These are phyloP conservation scores for Rhinatrema bivittatum DNA, from an alignment of 2,797 vertebrate genomes.

Conservation along the genomic window DNA sequence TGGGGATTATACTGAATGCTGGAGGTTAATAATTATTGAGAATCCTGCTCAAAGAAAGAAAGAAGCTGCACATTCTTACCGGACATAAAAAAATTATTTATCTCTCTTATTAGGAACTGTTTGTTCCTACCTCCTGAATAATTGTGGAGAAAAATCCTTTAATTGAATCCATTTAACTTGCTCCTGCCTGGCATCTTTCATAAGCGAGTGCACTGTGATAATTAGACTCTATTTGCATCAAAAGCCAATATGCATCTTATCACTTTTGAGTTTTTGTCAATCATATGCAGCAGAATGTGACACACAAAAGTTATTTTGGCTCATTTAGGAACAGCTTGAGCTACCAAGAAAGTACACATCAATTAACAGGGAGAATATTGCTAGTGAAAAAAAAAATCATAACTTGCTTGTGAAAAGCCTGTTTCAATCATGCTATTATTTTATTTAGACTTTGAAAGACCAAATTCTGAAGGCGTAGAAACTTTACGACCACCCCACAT, in stretches of 20 bases:
- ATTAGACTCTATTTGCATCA: slow-evolving; percentile 30
- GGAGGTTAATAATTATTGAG: background rate
- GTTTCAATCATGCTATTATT: too few relatives aligned
- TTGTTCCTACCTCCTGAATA: background rate
- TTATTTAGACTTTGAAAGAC: too few relatives aligned
- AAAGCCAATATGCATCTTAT: slow-evolving; percentile 23
- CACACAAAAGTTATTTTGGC: slow-evolving; percentile 28
- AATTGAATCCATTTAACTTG: slow-evolving; percentile 24
- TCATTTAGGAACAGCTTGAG: slow-evolving; percentile 13
- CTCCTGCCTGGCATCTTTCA: slow-evolving; percentile 13
- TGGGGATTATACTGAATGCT: too few relatives aligned
- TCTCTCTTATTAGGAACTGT: slow-evolving; percentile 11
- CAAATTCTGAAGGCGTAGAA: too few relatives aligned
- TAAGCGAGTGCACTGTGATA: slow-evolving; percentile 23
- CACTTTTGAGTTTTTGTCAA: slow-evolving; percentile 15
- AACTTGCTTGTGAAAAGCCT: too few relatives aligned
- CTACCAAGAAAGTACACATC: slow-evolving; percentile 17
- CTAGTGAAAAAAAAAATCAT: background rate
- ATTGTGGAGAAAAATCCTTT: slow-evolving; percentile 12
- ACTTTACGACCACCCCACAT: too few relatives aligned
- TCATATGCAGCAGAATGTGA: slow-evolving; percentile 13
- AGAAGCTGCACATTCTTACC: background rate
- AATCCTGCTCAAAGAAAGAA: background rate
- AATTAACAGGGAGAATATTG: background rate
- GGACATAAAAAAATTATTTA: background rate